These are phyloP conservation scores for Sesamia nonagrioides DNA, from an alignment of 1,140 invertebrate species.

Conservation along the genomic window DNA sequence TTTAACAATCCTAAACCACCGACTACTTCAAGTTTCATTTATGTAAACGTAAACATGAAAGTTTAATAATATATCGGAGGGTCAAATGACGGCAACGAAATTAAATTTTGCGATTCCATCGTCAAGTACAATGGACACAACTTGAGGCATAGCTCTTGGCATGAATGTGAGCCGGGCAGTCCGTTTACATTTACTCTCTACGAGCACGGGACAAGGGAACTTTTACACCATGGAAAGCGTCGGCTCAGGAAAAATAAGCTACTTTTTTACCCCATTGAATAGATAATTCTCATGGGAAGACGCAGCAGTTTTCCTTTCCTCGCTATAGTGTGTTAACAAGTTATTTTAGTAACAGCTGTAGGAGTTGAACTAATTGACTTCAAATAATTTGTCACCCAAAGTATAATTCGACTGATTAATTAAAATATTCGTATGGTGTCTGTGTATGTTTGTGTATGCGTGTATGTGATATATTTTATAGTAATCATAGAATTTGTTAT, in stretches of 20 bases:
- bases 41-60: not conserved
- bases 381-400: no score
- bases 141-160: conserved; percentile 4
- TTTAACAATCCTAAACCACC: not conserved
- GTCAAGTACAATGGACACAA: conserved; percentile 1
- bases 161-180: conserved; percentile 18
- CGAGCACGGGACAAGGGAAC: not conserved
- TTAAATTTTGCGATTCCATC: conserved; percentile 19
- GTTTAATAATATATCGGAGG: conserved; percentile 5
- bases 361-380: not conserved
- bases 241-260: not conserved
- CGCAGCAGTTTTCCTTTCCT: conserved; percentile 14
- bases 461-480: no score
- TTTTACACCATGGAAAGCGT: conserved; percentile 7
- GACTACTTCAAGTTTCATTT: not conserved
- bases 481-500: not conserved
- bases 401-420: no score
- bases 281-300: conserved; percentile 18
- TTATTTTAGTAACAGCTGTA: not conserved
- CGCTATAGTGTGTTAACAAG: conserved; percentile 9
- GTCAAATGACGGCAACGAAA: conserved; percentile 1
- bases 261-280: conserved; percentile 32
- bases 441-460: no score
- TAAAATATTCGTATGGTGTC: no score
- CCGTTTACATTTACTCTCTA: not conserved